Evolutionary conservation across 1,140 invertebrate genomes (phyloP), one percentile per base, ranked within the genome.

Genomic region (Trichogramma pretiosum): DNA sequence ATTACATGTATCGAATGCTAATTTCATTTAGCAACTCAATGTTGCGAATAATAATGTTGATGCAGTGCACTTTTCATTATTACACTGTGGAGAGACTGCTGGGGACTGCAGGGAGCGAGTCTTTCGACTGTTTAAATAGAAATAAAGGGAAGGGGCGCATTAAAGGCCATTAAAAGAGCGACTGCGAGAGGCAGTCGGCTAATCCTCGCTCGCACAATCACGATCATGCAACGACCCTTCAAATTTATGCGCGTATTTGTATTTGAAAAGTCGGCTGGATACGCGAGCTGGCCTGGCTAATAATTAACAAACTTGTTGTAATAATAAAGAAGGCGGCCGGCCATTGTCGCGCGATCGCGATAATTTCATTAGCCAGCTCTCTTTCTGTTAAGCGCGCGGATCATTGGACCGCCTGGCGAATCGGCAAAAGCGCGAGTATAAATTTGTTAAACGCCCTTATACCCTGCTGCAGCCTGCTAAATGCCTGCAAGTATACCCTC

Each of bases 1-100:
- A 26, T 46, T 45, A 60, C 53, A 57, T 59, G 65, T 64, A 67
- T 64, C 58, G 65, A 68, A 67, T 65, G 55, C 56, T 46, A 67
- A 67, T 67, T 70, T 68, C 64, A 68, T 68, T 68, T 63, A 56
- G 56, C 60, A 58, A 67, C 64, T 66, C 63, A 68, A 70, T 67
- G 65, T 68, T 68, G 51, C 62, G 65, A 68, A 68, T 67, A 66
- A 66, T 68, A 65, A 64, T 67, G 58, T 47, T n/a, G n/a, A n/a
- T 17, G 23, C 55, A 53, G 40, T 55, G 63, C 60, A 65, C 62
- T 68, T 65, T 66, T 66, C 63, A 68, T 68, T 68, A 67, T 64
- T 58, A n/a, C n/a, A n/a, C n/a, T n/a, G n/a, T n/a, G n/a, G n/a
- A n/a, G n/a, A n/a, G n/a, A n/a, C n/a, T n/a, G n/a, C n/a, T n/a